Evolutionary conservation across 2,113 vertebrate genomes (phyloP), one percentile per base, ranked within the genome.

Genomic region (Dolichallabes microphthalmus): DNA sequence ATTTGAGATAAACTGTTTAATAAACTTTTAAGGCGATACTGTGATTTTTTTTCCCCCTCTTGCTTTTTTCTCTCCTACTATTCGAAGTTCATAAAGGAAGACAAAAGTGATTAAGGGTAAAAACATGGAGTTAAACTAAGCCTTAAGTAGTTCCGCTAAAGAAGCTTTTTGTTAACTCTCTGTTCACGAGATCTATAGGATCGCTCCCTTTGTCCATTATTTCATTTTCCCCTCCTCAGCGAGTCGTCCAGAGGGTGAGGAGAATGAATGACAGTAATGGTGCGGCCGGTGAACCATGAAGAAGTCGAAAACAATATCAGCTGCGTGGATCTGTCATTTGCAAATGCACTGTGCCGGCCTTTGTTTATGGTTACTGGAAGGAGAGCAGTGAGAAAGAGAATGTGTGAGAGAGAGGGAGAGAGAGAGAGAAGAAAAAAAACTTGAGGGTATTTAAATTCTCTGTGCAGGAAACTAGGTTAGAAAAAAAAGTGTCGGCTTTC

Each of bases 281-380:
- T 89, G 61, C 91, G 91, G 68, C 87, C 93, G 87, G 84, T 94
- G 94, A 93, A 95, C 92, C 93, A 90, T 94, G 90, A 94, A 93
- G 89, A 93, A 95, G 93, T 92, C 88, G 94, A 91, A 95, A 94
- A 95, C 95, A 95, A 95, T 95, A 94, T 95, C 94, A 94, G 92
- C 93, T 94, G 93, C 93, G 88, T 94, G 90, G 88, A 90, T 94
- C 92, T 94, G 95, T 95, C 92, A 92, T 92, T 94, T 94, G 91
- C 91, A 93, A 95, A 95, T 94, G 91, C 93, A 92, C 90, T 91
- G 91, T 89, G 92, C 87, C 89, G 82, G 80, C 87, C 91, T 94
- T 95, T 95, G 94, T 95, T 94, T 93, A 88, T 93, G 90, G 89
- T 91, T 89, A 91, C 90, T 92, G 93, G 89, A 93, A 91, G 91